phyloP scores from a whole-genome alignment of 2,797 vertebrate species.

The Enteromius thamalakanensis region DNA sequence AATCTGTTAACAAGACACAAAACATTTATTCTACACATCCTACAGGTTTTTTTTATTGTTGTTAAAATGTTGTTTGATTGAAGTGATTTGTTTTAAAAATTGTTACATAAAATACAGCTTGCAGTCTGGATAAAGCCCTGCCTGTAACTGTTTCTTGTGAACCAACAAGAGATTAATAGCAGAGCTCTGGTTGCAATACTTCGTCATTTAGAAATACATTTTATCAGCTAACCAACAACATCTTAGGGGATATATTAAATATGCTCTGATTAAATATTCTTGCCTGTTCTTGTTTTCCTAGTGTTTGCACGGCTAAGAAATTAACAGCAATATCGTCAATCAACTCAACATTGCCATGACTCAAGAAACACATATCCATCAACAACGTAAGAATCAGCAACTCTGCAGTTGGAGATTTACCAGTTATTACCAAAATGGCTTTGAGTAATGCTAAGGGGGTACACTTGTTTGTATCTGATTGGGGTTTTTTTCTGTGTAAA shows the following conservation, averaged over 20 bases:
- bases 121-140: neutral
- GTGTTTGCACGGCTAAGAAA: neutral
- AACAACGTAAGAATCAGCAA: constrained; percentile 32
- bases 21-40: neutral
- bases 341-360: constrained; percentile 13
- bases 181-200: neutral
- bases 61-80: neutral
- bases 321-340: neutral
- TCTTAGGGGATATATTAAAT: neutral
- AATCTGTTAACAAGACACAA: neutral
- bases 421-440: neutral
- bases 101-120: neutral
- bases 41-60: neutral
- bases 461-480: neutral
- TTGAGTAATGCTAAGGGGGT: neutral
- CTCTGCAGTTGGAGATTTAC: neutral
- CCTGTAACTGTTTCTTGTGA: neutral
- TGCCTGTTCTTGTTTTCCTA: neutral
- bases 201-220: neutral
- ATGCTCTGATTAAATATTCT: neutral
- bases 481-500: neutral
- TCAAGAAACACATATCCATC: constrained; percentile 30
- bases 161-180: neutral
- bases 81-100: neutral
- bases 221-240: neutral